Evolutionary conservation across 2,113 vertebrate species (phyloP), one percentile per base, ranked within the genome.

Genomic region (Lamprotornis superbus): DNA sequence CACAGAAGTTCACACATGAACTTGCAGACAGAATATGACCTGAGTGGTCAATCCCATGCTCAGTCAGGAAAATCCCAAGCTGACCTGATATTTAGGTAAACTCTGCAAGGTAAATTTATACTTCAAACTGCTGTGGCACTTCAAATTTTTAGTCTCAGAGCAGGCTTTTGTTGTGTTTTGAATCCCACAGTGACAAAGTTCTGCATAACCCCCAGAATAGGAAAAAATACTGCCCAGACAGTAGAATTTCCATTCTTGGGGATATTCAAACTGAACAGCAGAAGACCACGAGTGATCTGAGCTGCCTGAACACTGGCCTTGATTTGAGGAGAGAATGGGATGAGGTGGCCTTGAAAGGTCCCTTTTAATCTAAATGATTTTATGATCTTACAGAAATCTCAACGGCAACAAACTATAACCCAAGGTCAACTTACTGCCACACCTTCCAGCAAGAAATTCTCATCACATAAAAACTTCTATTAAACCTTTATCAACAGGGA

Each of bases 301-400:
- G 23, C 0, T 27, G 22, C 70, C 46, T 70, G 16, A 82, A 39
- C 2, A 0, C 2, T 22, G 47, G 68, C 64, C 73, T 65, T 78
- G 87, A 74, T 78, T 8, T 8, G 50, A 57, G 55, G 35, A 76
- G 39, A 69, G 28, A 47, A 39, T 0, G 69, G 71, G 50, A 46
- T 30, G 50, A 61, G 24, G 17, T 49, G 31, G 77, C 46, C 59
- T 88, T 37, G 46, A 78, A n/a, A 64, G 10, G 11, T 21, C 3
- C 28, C 31, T 57, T 87, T 55, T 65, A 80, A 95, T 93, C 89
- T 93, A 85, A 92, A 95, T 94, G 53, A 89, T 83, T 97, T 96
- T 97, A 97, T 70, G 82, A 90, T 71, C 47, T 44, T 30, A 73
- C 9, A 44, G 7, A 50, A 75, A 69, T 35, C 50, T 28, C 23